A percentile compares a stretch with the other conserved stretches of the same genome.
phyloP scores from a whole-genome alignment of 53 echinoderm and acorn worm genomes.

The Paracentrotus lividus region DNA sequence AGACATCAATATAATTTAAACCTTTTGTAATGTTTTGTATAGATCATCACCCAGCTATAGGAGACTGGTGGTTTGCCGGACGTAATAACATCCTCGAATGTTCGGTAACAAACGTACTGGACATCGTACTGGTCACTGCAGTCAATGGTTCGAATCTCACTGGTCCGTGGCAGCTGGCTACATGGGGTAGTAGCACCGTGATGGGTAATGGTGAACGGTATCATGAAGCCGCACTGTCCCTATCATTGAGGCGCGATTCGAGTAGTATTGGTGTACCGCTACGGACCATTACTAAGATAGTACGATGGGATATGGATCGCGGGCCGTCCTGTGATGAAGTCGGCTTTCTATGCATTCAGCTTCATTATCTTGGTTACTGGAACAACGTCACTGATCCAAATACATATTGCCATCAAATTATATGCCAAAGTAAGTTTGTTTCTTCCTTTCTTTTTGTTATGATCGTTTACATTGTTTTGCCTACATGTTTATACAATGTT shows the following conservation, averaged over 20 bases:
- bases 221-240: not conserved
- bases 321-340: not conserved
- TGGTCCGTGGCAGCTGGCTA: not conserved
- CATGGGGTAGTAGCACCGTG: not conserved
- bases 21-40: not conserved
- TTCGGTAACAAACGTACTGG: not conserved
- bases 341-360: not conserved
- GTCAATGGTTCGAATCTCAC: not conserved
- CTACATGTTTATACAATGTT: too few species aligned
- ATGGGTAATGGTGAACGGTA: not conserved
- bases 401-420: conserved; percentile 5
- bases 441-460: too few species aligned
- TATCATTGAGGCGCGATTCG: not conserved
- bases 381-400: not conserved
- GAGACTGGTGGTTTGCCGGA: conserved; percentile 20
- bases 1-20: too few species aligned
- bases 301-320: not conserved
- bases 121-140: not conserved
- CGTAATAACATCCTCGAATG: not conserved
- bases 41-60: not conserved
- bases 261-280: not conserved
- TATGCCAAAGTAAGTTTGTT: not conserved
- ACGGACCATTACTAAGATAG: not conserved
- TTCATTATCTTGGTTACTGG: not conserved
- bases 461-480: too few species aligned